A percentile compares a stretch with the other conserved stretches of the same genome.
Evolutionary conservation across 92 coral and sea anemone species (phyloP).

Genomic region (Bergia puertoricense): DNA sequence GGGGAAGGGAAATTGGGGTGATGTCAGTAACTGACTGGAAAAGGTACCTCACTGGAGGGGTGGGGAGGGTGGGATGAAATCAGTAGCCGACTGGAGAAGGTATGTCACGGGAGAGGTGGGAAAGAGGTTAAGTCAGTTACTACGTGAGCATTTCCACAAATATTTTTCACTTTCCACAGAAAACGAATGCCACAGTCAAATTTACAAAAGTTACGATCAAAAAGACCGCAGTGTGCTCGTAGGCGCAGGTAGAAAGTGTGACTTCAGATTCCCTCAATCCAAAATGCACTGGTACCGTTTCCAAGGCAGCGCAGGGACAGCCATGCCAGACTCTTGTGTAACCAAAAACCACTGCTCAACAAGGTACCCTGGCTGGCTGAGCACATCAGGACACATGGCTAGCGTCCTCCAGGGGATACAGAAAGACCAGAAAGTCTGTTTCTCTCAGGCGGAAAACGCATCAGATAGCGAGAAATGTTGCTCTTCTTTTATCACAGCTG

Average conservation of each 20-base stretch:
- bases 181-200: conserved; percentile 19
- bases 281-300: conserved; percentile 46
- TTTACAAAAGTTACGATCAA: conserved; percentile 1
- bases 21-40: background rate
- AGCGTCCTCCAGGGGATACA: background rate
- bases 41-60: background rate
- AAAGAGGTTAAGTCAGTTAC: background rate
- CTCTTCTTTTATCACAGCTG: background rate
- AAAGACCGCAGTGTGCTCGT: conserved; percentile 22
- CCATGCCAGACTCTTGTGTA: conserved; percentile 46
- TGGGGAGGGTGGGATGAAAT: background rate
- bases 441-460: conserved; percentile 15
- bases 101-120: background rate
- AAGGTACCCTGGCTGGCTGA: conserved; percentile 33
- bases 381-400: conserved; percentile 6
- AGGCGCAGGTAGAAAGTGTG: conserved; percentile 20
- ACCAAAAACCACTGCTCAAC: conserved; percentile 27
- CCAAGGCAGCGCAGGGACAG: conserved; percentile 40
- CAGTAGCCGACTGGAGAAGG: background rate
- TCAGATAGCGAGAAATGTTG: conserved; percentile 23
- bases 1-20: background rate
- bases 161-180: background rate
- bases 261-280: conserved; percentile 13
- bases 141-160: background rate
- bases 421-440: conserved; percentile 24